A percentile compares a stretch with the other conserved stretches of the same genome.
Evolutionary conservation across 2,888 invertebrate species (phyloP).

Genomic region (Minunthozetes semirufus): DNA sequence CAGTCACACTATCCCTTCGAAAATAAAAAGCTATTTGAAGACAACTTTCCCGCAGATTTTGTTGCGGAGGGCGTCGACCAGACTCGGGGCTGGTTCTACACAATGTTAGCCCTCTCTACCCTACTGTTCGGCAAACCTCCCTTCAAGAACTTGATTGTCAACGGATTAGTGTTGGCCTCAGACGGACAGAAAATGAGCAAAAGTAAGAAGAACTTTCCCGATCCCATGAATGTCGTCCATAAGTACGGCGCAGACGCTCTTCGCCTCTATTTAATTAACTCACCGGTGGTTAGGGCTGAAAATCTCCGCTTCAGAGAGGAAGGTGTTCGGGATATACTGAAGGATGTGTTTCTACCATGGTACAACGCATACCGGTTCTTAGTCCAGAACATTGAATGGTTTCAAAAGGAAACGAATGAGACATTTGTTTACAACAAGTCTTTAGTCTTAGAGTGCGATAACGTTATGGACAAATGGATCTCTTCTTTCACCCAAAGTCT

Average conservation of each 20-base stretch:
- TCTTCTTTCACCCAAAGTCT: constrained; percentile 91
- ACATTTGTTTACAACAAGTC: constrained; percentile 35
- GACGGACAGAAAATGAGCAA: constrained; percentile 99
- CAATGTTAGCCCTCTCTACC: constrained; percentile 91
- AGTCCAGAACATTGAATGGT: constrained; percentile 81
- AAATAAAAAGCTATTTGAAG: constrained; percentile 75
- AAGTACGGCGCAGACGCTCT: constrained; percentile 97
- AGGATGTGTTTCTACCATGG: constrained; percentile 97
- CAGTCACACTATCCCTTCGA: constrained; percentile 95
- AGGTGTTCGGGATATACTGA: constrained; percentile 89
- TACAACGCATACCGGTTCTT: constrained; percentile 68
- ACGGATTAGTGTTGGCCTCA: constrained; percentile 87
- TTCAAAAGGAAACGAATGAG: constrained; percentile 54
- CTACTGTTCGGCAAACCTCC: constrained; percentile 92
- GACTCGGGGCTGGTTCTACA: constrained; percentile 98
- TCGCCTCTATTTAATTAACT: constrained; percentile 85
- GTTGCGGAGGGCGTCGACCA: constrained; percentile 99
- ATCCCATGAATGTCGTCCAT: constrained; percentile 74
- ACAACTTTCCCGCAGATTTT: constrained; percentile 94
- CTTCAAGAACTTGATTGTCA: constrained; percentile 93
- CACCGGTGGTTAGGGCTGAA: constrained; percentile 95
- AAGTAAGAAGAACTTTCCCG: constrained; percentile 96
- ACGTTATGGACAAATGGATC: constrained; percentile 97
- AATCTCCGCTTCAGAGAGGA: constrained; percentile 94
- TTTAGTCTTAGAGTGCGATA: constrained; percentile 49